Base-by-base conservation (phyloP, 1,140 invertebrate species). In the Tachypleus tridentatus region DNA sequence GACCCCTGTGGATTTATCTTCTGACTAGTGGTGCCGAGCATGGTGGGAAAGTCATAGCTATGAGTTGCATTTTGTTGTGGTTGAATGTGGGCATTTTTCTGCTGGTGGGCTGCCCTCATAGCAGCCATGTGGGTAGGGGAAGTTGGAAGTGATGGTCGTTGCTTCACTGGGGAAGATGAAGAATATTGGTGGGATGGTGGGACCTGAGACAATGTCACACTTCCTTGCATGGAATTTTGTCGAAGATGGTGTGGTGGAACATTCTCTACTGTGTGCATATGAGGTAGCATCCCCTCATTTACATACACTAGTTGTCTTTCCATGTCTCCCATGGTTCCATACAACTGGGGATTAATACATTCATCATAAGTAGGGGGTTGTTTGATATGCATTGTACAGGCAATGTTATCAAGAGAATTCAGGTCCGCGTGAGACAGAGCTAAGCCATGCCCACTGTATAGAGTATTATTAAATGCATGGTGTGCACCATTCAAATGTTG, bases 61-160 rank as follows among this genome's bases (percentile, higher is more conserved):
- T 29, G 29, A 29, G 29, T 29, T 29, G 29, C 29, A 29, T 29
- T 29, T 29, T 29, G 29, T 29, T 29, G 29, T 29, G 29, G 2
- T 29, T 29, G 29, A 29, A 29, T 29, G 29, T 29, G 29, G 29
- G 29, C 29, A 8, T 54, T 7, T 71, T 91, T 89, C 72, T 90
- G 87, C 69, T 91, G 89, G 6, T 89, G 89, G n/a, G 88, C 87
- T 58, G 88, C 87, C 62, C 89, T 80, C 83, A 96, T 86, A 3
- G 92, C 93, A 60, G 91, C 90, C 74, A 96, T 93, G 76, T 96
- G 93, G 5, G 92, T 94, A 4, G 93, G 93, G 49, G 92, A 95
- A 60, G 91, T 95, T 7, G 93, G 92, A 61, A 95, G 77, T 10
- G 87, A 88, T 5, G 89, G 89, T 61, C 90, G 82, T 52, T 73